Percentiles rank a stretch among this genome's conserved stretches.
phyloP scores from a whole-genome alignment of 2,797 vertebrate species.

The Chloroceryle inda region DNA sequence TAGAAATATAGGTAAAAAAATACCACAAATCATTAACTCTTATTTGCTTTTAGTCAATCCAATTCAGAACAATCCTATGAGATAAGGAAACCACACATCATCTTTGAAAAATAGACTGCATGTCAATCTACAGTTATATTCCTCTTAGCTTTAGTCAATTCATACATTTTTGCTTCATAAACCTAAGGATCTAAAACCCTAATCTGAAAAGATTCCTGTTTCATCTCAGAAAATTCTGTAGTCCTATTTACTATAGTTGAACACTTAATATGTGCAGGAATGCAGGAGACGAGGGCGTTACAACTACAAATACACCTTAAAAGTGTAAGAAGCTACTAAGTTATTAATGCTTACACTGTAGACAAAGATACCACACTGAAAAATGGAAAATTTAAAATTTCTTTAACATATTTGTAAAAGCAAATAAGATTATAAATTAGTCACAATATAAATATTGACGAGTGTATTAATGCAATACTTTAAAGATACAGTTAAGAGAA shows the following conservation, averaged over 20 bases:
- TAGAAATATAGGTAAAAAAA: background rate
- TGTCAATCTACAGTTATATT: background rate
- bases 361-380: background rate
- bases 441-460: background rate
- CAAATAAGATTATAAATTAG: background rate
- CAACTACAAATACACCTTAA: background rate
- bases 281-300: background rate
- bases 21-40: background rate
- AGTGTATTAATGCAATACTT: background rate
- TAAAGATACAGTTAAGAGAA: background rate
- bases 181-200: background rate
- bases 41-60: background rate
- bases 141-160: background rate
- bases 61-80: background rate
- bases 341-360: background rate
- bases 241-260: background rate
- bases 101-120: background rate
- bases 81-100: background rate
- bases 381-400: background rate
- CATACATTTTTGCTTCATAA: background rate
- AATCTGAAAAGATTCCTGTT: background rate
- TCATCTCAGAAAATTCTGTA: background rate
- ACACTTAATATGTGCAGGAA: background rate
- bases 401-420: background rate
- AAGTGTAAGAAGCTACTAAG: background rate